Percentiles rank a stretch among this genome's conserved stretches.
Evolutionary conservation across 1,140 invertebrate genomes (phyloP).

Genomic region (Heliconius hewitsoni): DNA sequence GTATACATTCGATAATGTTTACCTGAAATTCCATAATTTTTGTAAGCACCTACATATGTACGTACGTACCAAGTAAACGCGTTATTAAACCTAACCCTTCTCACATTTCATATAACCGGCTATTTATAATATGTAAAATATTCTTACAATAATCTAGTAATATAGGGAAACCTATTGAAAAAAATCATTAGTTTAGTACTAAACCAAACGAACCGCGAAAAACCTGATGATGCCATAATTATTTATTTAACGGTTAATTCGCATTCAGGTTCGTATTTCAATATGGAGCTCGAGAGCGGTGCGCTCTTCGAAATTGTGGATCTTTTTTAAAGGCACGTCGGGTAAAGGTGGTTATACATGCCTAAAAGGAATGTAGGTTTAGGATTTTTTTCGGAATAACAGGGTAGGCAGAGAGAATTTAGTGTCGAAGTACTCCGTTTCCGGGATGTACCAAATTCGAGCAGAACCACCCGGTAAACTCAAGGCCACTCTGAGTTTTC

Average conservation of each 20-base stretch:
- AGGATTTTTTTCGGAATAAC: not conserved
- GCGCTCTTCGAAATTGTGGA: conserved; percentile 40
- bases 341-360: conserved; percentile 40
- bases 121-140: conserved; percentile 27
- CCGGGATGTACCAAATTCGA: too few species aligned
- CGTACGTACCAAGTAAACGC: conserved; percentile 9
- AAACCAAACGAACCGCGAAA: conserved; percentile 39
- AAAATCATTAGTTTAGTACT: conserved; percentile 34
- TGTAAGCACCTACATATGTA: not conserved
- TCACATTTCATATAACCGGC: conserved; percentile 3
- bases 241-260: conserved; percentile 40
- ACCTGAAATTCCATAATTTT: conserved; percentile 9
- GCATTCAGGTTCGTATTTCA: conserved; percentile 38
- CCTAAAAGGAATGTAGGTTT: not conserved
- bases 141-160: conserved; percentile 34
- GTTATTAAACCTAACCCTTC: conserved; percentile 17
- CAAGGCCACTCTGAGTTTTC: too few species aligned
- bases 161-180: conserved; percentile 34
- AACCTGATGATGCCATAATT: conserved; percentile 37
- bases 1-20: conserved; percentile 12
- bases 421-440: conserved; percentile 36
- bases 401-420: conserved; percentile 29
- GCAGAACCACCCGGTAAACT: too few species aligned
- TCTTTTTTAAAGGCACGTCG: conserved; percentile 36
- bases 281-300: conserved; percentile 37